These are phyloP conservation scores for Drosophila sp. DNA, from an alignment of 1,140 invertebrate species.

Conservation along the genomic window DNA sequence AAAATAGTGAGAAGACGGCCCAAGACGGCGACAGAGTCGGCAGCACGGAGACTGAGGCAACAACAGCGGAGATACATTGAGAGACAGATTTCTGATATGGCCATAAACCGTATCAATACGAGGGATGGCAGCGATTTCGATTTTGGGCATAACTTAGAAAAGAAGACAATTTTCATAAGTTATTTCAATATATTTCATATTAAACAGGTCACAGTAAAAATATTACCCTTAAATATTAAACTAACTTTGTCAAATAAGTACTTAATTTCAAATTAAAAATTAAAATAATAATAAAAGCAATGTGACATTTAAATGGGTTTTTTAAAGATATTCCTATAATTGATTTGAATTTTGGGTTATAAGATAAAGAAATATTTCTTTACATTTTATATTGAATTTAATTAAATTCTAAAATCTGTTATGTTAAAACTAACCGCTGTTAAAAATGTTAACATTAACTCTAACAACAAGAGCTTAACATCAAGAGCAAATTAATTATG, in stretches of 20 bases:
- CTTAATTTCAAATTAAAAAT: too few relatives aligned
- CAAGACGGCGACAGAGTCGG: conserved; percentile 29
- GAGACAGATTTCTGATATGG: conserved; percentile 44
- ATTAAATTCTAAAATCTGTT: too few relatives aligned
- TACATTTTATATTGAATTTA: too few relatives aligned
- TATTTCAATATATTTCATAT: too few relatives aligned
- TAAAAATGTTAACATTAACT: conserved; percentile 5
- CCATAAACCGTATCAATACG: conserved; percentile 39
- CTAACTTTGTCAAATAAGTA: too few relatives aligned
- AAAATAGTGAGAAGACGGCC: conserved; percentile 69
- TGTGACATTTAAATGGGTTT: too few relatives aligned
- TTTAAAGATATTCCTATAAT: too few relatives aligned
- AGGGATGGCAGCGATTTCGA: conserved; percentile 19
- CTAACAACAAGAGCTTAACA: neutral
- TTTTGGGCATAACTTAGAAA: neutral
- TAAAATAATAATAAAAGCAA: too few relatives aligned
- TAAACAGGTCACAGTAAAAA: too few relatives aligned
- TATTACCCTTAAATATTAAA: too few relatives aligned
- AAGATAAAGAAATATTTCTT: neutral
- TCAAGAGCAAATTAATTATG: neutral
- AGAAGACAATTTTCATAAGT: too few relatives aligned
- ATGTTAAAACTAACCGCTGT: neutral
- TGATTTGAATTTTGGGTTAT: too few relatives aligned
- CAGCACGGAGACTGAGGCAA: conserved; percentile 32
- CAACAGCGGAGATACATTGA: conserved; percentile 5